Base-by-base conservation (phyloP, 2,113 vertebrate species). In the Melospiza melodia region DNA sequence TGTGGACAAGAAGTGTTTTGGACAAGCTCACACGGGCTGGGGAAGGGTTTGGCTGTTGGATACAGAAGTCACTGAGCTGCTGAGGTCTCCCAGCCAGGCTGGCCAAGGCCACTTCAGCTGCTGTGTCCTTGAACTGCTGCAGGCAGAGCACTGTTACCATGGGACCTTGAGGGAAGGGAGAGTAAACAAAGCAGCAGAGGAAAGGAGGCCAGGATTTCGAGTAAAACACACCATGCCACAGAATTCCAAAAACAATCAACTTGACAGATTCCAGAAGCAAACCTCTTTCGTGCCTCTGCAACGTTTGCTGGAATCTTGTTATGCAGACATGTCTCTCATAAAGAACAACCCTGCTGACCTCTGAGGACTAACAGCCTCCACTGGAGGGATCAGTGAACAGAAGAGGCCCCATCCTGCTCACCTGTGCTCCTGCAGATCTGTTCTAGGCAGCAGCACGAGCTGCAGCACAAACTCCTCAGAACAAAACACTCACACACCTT, bases 171-270 rank as follows among this genome's bases (percentile, higher is more conserved):
- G 33, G 74, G 67, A 91, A 83, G 13, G 30, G 20, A 95, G 71
- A 51, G 62, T 73, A 94, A 95, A 95, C 63, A 82, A 67, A 74
- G 89, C 10, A 7, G 54, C 62, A 80, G 49, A 91, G 67, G 49
- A 83, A 85, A 68, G 0, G 4, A 83, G 54, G 55, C 86, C 81
- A 91, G 46, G 91, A 95, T 61, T 92, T 89, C 1, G 0, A 93
- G 78, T 94, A 95, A 94, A 95, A 95, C 51, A 86, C 21, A 33
- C 39, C 82, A 87, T 5, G 44, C 71, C 58, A 31, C 78, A 81
- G 52, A 73, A 49, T 48, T 71, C 71, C 41, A 57, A 80, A 91
- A 84, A 90, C 85, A 94, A 87, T 48, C 11, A 84, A 66, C 55
- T 37, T 67, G 71, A 76, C 58, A 84, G 67, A 91, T 62, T 76